phyloP scores from a whole-genome alignment of 2,888 invertebrate genomes.

The Lycaena phlaeas region DNA sequence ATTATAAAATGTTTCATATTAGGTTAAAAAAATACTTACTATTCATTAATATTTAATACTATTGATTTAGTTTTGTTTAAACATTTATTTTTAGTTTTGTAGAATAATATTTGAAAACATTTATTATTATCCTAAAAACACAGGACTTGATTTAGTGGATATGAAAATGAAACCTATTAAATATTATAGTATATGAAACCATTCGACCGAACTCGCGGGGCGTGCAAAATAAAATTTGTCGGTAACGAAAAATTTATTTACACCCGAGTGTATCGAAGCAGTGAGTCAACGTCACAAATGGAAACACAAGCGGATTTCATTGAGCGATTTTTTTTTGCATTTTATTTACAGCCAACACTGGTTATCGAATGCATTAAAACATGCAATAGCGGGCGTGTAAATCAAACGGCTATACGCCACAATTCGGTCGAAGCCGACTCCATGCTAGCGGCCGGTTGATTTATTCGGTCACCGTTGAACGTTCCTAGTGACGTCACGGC shows the following conservation, averaged over 20 bases:
- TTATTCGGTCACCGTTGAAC: slow-evolving; percentile 62
- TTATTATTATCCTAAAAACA: no score
- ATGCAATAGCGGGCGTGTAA: slow-evolving; percentile 46
- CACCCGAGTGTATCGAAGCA: slow-evolving; percentile 9
- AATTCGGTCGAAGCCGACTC: slow-evolving; percentile 58
- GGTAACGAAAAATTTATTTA: slow-evolving; percentile 9
- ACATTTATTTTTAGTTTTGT: no score
- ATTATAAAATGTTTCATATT: no score
- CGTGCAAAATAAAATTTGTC: slow-evolving; percentile 20
- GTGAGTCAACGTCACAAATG: slow-evolving; percentile 16
- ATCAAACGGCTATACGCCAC: slow-evolving; percentile 56
- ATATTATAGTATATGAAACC: no score
- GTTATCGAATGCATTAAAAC: slow-evolving; percentile 39
- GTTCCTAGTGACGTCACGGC: slow-evolving; percentile 66
- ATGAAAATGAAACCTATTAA: no score
- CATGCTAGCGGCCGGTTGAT: slow-evolving; percentile 56
- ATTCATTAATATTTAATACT: no score
- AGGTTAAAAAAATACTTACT: no score
- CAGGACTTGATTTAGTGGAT: no score
- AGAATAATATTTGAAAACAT: no score
- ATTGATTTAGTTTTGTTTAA: no score
- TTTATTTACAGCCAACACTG: slow-evolving; percentile 28
- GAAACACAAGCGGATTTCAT: slow-evolving; percentile 20
- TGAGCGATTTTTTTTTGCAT: slow-evolving; percentile 22
- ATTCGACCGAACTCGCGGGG: no score